A percentile compares a stretch with the other conserved stretches of the same genome.
Evolutionary conservation across 2,888 invertebrate species (phyloP).

Genomic region (Trichopoda pennipes): DNA sequence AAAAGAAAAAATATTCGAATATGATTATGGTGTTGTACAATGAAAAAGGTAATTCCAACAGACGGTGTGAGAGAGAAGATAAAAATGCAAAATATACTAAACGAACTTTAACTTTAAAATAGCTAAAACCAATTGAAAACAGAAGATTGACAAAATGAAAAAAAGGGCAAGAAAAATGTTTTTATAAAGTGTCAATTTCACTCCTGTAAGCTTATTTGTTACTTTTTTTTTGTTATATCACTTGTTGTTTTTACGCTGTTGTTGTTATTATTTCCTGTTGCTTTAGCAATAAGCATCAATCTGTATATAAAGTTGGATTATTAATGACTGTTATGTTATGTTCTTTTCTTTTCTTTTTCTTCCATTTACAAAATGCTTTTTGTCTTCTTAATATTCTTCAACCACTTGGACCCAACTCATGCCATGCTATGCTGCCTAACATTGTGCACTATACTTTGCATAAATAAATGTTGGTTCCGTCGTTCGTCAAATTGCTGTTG

Average conservation of each 20-base stretch:
- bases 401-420: background rate
- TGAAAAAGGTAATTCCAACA: background rate
- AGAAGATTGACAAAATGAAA: slow-evolving; percentile 13
- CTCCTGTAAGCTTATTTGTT: slow-evolving; percentile 26
- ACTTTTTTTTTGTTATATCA: slow-evolving; percentile 12
- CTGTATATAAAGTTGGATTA: slow-evolving; percentile 68
- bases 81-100: background rate
- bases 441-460: background rate
- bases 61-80: background rate
- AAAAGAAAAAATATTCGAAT: background rate
- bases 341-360: slow-evolving; percentile 33
- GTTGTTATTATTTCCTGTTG: slow-evolving; percentile 63
- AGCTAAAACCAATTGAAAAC: slow-evolving; percentile 17
- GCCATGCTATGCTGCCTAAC: background rate
- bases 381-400: background rate
- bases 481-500: slow-evolving; percentile 13
- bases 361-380: slow-evolving; percentile 8
- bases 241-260: background rate
- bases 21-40: slow-evolving; percentile 44
- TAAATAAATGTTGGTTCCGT: slow-evolving; percentile 37
- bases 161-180: slow-evolving; percentile 29
- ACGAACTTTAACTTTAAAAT: slow-evolving; percentile 13
- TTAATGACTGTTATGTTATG: slow-evolving; percentile 66
- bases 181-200: slow-evolving; percentile 67
- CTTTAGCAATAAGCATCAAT: slow-evolving; percentile 67